Evolutionary conservation across 2,888 invertebrate species (phyloP), one percentile per base, ranked within the genome.

Genomic region (Oxyscelio sp.): DNA sequence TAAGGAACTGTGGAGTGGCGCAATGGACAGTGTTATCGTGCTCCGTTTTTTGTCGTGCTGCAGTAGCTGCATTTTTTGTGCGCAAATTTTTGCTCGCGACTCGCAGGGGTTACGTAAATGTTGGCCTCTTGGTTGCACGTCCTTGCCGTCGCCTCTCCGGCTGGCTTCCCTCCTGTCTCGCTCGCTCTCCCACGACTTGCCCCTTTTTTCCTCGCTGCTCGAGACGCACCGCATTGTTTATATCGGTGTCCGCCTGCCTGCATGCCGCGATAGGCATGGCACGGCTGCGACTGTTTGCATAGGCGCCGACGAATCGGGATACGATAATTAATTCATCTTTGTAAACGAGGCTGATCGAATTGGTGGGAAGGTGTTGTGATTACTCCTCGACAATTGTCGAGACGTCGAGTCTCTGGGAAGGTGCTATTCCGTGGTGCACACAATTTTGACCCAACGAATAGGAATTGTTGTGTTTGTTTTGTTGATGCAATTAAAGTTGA

Each of bases 61-160:
- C 40, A 15, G 15, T 40, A 15, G 15, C 15, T 4, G 0, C 6
- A 24, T 40, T 68, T 68, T 54, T 22, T 38, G 71, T 15, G 22
- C 86, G 89, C 87, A 87, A 87, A 90, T 90, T 89, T 90, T 90
- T 84, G 86, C 87, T n/a, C n/a, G n/a, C n/a, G n/a, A n/a, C 87
- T 80, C 74, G 68, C 68, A 90, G 93, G 93, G 93, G 93, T 93
- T 93, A 93, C 93, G 93, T 93, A 93, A 93, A 93, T 90, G 82
- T 87, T 86, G 85, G 75, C 77, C 78, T 78, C 73, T 74, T 66
- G 24, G 54, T 52, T 59, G 48, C 66, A 78, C 71, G n/a, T n/a
- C n/a, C n/a, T n/a, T n/a, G n/a, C n/a, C n/a, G n/a, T 19, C 56
- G 61, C 73, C 73, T 73, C 73, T 79, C 75, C 48, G 68, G 40